These are phyloP conservation scores for Imbricaverruca yamaguchii DNA, from an alignment of 2,888 invertebrate genomes.

Conservation along the genomic window DNA sequence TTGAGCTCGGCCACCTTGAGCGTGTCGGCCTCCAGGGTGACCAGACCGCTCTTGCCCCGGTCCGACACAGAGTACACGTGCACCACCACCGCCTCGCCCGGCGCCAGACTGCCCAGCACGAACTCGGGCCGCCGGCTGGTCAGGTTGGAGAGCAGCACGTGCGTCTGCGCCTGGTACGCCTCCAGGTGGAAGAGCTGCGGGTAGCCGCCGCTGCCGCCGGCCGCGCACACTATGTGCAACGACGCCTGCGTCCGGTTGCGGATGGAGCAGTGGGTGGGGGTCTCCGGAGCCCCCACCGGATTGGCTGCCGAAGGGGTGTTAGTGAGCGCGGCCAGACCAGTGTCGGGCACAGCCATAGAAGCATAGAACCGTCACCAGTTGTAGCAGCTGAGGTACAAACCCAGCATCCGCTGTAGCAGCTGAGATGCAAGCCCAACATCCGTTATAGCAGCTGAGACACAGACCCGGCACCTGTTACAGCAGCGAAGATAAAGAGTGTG, in stretches of 20 bases:
- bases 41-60: conserved; percentile 6
- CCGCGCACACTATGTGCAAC: conserved; percentile 28
- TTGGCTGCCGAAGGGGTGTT: background rate
- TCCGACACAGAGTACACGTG: conserved; percentile 10
- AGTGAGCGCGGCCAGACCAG: no score
- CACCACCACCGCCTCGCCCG: conserved; percentile 15
- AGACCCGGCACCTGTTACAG: no score
- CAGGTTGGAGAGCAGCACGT: conserved; percentile 14
- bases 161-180: conserved; percentile 22
- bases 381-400: no score
- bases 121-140: background rate
- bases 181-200: conserved; percentile 29
- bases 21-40: conserved; percentile 7
- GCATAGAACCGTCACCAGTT: no score
- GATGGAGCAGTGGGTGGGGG: conserved; percentile 31
- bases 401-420: no score
- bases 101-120: conserved; percentile 2
- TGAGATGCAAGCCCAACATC: no score
- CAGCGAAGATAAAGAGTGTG: no score
- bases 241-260: conserved; percentile 28
- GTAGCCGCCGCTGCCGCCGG: conserved; percentile 31
- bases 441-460: no score
- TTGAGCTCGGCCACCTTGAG: conserved; percentile 16
- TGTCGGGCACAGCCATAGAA: no score
- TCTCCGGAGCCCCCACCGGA: conserved; percentile 26